phyloP scores from a whole-genome alignment of 2,888 invertebrate genomes.

The Hybos culiciformis region DNA sequence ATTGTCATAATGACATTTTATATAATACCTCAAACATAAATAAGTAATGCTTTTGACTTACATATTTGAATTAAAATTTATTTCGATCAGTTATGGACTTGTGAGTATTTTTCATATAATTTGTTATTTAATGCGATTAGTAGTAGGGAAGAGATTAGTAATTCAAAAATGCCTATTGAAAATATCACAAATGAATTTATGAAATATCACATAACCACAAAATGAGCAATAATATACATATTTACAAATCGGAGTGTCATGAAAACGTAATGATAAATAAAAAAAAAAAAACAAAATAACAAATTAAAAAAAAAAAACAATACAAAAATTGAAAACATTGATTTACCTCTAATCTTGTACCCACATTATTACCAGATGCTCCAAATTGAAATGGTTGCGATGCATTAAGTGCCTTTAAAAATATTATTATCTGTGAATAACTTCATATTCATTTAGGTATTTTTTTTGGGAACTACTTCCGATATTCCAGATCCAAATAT shows the following conservation, averaged over 20 bases:
- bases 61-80: too few species aligned
- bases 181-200: neutral
- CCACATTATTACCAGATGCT: constrained; percentile 18
- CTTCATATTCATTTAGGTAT: neutral
- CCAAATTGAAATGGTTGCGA: constrained; percentile 27
- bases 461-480: too few species aligned
- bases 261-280: neutral
- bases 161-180: too few species aligned
- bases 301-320: neutral
- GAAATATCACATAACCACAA: neutral
- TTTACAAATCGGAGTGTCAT: neutral
- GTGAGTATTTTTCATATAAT: too few species aligned
- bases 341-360: constrained; percentile 24
- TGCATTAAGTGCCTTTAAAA: constrained; percentile 13
- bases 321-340: constrained; percentile 19
- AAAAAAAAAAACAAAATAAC: neutral
- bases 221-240: neutral
- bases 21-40: too few species aligned
- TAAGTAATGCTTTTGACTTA: too few species aligned
- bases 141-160: too few species aligned
- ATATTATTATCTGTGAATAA: neutral
- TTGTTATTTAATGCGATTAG: too few species aligned
- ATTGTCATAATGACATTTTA: too few species aligned
- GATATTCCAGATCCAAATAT: too few species aligned
- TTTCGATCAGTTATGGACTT: too few species aligned